Conservation (phyloP, 2,113 vertebrate species). For the Planiliza haematocheilus region DNA sequence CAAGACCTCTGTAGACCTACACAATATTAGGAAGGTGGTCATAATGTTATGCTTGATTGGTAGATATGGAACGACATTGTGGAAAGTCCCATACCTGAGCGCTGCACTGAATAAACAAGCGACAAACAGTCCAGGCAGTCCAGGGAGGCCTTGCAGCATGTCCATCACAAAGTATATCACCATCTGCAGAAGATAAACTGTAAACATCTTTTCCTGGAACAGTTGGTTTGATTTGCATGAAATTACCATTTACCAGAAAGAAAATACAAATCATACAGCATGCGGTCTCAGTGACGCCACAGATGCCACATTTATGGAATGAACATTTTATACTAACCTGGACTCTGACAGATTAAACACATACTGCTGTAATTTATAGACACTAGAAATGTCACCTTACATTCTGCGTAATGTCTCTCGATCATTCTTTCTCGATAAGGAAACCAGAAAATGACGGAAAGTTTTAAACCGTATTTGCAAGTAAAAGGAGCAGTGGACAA, state of each 20-base stretch:
- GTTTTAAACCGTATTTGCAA: no score
- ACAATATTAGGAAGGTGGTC: no score
- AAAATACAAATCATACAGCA: not conserved
- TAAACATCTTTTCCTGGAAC: not conserved
- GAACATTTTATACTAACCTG: not conserved
- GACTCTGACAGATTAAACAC: no score
- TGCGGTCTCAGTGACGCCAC: not conserved
- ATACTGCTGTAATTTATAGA: not conserved
- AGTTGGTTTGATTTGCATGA: not conserved
- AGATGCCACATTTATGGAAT: not conserved
- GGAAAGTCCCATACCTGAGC: constrained; percentile 85
- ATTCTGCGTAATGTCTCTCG: not conserved
- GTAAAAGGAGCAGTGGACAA: no score
- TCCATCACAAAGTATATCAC: constrained; percentile 97
- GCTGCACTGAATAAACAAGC: constrained; percentile 96
- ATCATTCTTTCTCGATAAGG: not conserved
- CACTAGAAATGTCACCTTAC: no score
- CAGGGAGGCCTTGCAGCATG: constrained; percentile 87
- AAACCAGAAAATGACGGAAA: not conserved
- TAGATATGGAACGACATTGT: not conserved
- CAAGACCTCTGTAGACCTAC: no score
- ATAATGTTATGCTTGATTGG: not conserved
- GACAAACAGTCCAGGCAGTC: constrained; percentile 93
- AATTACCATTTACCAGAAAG: not conserved
- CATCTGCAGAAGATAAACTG: constrained; percentile 80